Base-by-base conservation (phyloP, 2,797 vertebrate genomes). In the Botia almorhae region DNA sequence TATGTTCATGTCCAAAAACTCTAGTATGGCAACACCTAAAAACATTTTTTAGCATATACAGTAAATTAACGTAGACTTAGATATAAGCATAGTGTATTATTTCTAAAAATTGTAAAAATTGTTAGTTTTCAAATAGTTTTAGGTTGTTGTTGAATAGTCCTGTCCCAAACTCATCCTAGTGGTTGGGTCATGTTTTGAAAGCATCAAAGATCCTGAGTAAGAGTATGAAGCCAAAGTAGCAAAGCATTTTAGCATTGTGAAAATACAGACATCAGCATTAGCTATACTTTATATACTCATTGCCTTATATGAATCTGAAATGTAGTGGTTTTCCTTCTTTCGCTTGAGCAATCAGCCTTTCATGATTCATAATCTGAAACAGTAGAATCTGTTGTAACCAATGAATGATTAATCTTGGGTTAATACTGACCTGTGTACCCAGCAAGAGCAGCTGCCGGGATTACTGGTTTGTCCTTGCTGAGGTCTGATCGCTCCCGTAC, bases 401-500 rank as follows among this genome's bases (percentile, higher is more conserved):
- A n/a, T 17, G 61, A 53, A 21, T 17, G 61, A 6, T 17, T 56
- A 33, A 56, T 21, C 19, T 2, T 4, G 3, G 23, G 50, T 13
- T 0, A 0, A 67, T 0, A 72, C 93, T 88, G 92, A 99, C 98
- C 98, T 94, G 98, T 99, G 93, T 99, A 99, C 58, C 98, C 98
- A 43, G 98, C 98, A 55, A 99, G 93, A 17, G 97, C 98, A 0
- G 98, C 98, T 10, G 98, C 97, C 46, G 98, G 98, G 81, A 99
- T 99, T 91, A 99, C 98, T 0, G 98, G 98, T 88, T 99, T 99
- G 91, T 99, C 98, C 91, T 99, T 99, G 94, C 97, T 98, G 93
- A 98, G 96, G 91, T 99, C 98, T 0, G 97, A 96, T 68, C 98
- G 95, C 88, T 99, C 98, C 88, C 98, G 94, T 91, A 99, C 98